phyloP scores from a whole-genome alignment of 2,113 vertebrate species.

The Etheostoma spectabile region DNA sequence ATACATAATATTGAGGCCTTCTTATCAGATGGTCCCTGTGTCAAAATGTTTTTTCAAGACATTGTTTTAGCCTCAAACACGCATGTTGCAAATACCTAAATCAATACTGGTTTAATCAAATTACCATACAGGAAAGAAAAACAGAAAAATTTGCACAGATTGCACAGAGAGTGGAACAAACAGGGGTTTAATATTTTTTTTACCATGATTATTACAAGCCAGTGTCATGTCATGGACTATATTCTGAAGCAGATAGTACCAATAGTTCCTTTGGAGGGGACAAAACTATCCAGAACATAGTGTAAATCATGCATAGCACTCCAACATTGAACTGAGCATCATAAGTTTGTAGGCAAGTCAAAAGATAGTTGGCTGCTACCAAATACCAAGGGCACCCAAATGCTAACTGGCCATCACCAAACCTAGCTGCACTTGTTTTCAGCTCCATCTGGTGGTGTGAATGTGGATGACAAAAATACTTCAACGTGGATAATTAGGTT shows the following conservation, averaged over 20 bases:
- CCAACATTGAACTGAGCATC: not conserved
- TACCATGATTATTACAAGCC: not conserved
- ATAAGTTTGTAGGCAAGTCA: not conserved
- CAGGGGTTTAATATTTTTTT: not conserved
- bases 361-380: not conserved
- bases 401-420: too few relatives aligned
- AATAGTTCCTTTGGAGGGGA: not conserved
- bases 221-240: not conserved
- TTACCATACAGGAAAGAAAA: not conserved
- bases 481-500: not conserved
- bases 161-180: not conserved
- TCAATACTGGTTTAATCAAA: not conserved
- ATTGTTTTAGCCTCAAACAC: not conserved
- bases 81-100: not conserved
- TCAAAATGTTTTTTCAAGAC: not conserved
- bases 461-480: conserved; percentile 38
- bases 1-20: not conserved
- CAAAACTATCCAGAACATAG: not conserved
- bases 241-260: not conserved
- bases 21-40: not conserved
- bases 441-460: conserved; percentile 55
- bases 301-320: not conserved
- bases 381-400: not conserved
- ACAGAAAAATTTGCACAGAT: not conserved
- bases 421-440: not conserved